Conservation (phyloP, 2,797 vertebrate genomes). For the Acestrorhynchus altus region DNA sequence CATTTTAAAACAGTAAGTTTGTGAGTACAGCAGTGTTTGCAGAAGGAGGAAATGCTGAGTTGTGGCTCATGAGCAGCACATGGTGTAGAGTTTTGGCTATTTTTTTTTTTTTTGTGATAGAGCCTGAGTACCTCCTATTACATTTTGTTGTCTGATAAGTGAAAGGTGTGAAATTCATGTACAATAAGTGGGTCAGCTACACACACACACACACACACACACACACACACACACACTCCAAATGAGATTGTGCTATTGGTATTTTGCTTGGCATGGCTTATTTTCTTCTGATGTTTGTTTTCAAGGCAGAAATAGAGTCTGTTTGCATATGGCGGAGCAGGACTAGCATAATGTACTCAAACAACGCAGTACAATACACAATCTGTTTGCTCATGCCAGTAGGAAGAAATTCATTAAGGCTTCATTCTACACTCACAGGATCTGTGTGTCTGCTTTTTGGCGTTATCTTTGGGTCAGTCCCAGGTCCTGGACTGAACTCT, state of each 20-base stretch:
- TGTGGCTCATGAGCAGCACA: constrained; percentile 27
- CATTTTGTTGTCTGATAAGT: constrained; percentile 30
- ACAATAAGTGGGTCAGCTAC: constrained; percentile 27
- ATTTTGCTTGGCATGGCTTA: constrained; percentile 27
- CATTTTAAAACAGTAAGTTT: constrained; percentile 15
- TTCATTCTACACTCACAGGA: constrained; percentile 30
- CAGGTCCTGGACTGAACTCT: constrained; percentile 31
- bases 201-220: background rate
- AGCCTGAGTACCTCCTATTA: constrained; percentile 10
- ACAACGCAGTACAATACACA: constrained; percentile 69
- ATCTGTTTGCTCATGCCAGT: constrained; percentile 60
- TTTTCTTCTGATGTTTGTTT: constrained; percentile 71
- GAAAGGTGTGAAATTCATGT: constrained; percentile 7
- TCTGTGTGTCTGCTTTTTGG: constrained; percentile 3
- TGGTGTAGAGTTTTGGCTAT: constrained; percentile 30
- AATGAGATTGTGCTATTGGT: constrained; percentile 9
- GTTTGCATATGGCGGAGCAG: constrained; percentile 78
- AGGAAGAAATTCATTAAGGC: constrained; percentile 39
- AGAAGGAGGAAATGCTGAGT: constrained; percentile 35
- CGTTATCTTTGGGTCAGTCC: constrained; percentile 14
- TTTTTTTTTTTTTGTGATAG: constrained; percentile 36
- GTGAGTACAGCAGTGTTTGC: constrained; percentile 43
- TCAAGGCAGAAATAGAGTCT: constrained; percentile 68
- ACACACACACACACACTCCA: background rate
- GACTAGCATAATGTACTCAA: constrained; percentile 68